These are phyloP conservation scores for Solenopsis invicta DNA, from an alignment of 1,140 invertebrate species.

Conservation along the genomic window DNA sequence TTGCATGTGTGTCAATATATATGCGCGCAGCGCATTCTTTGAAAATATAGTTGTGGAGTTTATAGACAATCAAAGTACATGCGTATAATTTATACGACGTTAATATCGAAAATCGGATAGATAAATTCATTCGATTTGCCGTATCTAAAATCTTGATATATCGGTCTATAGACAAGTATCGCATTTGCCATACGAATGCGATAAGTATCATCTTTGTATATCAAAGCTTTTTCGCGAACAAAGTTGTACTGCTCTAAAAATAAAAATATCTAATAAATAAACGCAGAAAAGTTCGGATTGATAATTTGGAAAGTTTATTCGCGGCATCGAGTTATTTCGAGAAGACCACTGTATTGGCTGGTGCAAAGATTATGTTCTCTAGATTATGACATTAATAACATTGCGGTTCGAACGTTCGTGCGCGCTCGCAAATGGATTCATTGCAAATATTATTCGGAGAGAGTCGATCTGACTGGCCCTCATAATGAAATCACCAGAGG, in stretches of 20 bases:
- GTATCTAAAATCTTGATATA: background rate
- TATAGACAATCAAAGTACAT: background rate
- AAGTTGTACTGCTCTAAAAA: background rate
- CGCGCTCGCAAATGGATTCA: constrained; percentile 53
- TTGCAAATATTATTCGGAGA: constrained; percentile 63
- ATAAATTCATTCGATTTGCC: background rate
- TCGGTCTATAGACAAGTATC: background rate
- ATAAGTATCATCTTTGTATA: background rate
- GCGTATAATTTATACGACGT: background rate
- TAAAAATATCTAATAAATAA: background rate
- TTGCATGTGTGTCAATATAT: background rate
- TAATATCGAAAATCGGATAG: background rate
- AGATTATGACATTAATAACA: constrained; percentile 64
- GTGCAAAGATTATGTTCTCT: constrained; percentile 16
- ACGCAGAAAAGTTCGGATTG: background rate
- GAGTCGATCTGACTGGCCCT: background rate
- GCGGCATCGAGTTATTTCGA: constrained; percentile 22
- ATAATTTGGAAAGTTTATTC: constrained; percentile 18
- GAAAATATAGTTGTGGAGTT: background rate
- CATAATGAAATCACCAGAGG: constrained; percentile 65
- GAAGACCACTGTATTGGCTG: constrained; percentile 29
- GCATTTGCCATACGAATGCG: background rate
- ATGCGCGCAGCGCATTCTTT: background rate
- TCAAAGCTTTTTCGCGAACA: background rate
- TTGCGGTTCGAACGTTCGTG: constrained; percentile 21